These are phyloP conservation scores for Synaphobranchus kaupii DNA, from an alignment of 2,797 vertebrate species.

Conservation along the genomic window DNA sequence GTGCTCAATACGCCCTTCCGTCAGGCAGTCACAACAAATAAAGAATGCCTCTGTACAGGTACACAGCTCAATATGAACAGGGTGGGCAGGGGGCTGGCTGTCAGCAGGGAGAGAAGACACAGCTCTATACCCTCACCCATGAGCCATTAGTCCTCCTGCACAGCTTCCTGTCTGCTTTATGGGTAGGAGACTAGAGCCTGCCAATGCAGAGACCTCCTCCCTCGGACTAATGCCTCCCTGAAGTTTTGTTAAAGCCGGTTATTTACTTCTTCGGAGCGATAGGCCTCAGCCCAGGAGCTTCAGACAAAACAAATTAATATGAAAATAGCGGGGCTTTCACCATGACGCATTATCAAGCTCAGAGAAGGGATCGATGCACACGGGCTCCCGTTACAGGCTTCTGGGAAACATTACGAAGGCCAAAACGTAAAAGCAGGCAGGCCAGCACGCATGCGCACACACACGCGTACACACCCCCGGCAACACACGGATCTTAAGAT, in stretches of 20 bases:
- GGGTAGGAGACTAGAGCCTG: constrained; percentile 55
- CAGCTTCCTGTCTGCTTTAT: constrained; percentile 52
- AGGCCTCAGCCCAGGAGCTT: constrained; percentile 62
- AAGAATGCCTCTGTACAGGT: constrained; percentile 63
- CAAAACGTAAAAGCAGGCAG: constrained; percentile 33
- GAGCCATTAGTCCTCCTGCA: constrained; percentile 64
- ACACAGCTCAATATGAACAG: constrained; percentile 69
- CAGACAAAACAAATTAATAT: constrained; percentile 56
- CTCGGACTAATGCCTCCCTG: constrained; percentile 75
- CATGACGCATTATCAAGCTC: constrained; percentile 64
- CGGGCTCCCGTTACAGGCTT: constrained; percentile 52
- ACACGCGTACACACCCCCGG: background rate
- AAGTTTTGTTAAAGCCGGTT: constrained; percentile 83
- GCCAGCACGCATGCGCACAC: background rate
- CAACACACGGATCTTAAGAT: too few relatives aligned
- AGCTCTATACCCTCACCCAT: constrained; percentile 67
- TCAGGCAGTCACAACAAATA: constrained; percentile 76
- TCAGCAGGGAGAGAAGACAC: constrained; percentile 65
- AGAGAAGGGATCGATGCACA: constrained; percentile 57
- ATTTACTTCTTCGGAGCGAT: constrained; percentile 78
- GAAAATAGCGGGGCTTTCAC: constrained; percentile 65
- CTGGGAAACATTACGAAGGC: constrained; percentile 47
- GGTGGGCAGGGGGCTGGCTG: constrained; percentile 60
- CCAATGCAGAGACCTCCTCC: constrained; percentile 60
- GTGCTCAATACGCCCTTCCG: constrained; percentile 68